Percentiles rank a stretch among this genome's conserved stretches.
Evolutionary conservation across 2,888 invertebrate species (phyloP).

Genomic region (Corbicula japonica): DNA sequence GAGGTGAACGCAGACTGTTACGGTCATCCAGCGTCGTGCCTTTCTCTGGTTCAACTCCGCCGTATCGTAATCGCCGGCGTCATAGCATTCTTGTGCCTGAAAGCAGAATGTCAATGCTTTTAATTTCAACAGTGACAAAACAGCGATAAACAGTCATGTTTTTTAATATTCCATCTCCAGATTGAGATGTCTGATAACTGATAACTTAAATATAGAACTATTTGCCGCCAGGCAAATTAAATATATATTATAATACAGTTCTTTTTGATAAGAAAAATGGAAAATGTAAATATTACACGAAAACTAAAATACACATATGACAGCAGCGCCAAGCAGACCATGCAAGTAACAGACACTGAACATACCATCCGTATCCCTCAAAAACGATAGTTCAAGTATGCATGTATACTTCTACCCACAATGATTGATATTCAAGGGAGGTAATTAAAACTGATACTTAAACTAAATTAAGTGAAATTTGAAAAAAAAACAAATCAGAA

Average conservation of each 20-base stretch:
- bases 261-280: neutral
- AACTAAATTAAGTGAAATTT: too few relatives aligned
- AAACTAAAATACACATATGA: too few relatives aligned
- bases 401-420: neutral
- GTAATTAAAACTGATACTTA: neutral
- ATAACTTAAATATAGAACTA: neutral
- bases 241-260: neutral
- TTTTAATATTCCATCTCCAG: neutral
- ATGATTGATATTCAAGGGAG: neutral
- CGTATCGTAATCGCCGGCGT: neutral
- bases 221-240: neutral
- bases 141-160: neutral
- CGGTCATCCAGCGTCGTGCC: slow-evolving; percentile 4
- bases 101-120: neutral
- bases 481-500: too few relatives aligned
- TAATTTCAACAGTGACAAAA: neutral
- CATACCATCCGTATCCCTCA: neutral
- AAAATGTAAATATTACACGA: neutral
- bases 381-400: neutral
- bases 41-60: neutral
- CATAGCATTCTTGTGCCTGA: slow-evolving; percentile 12
- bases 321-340: too few relatives aligned
- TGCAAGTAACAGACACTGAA: too few relatives aligned
- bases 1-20: neutral
- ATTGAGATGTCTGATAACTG: neutral